Evolutionary conservation across 2,888 invertebrate species (phyloP).

Genomic region (Timema podura): DNA sequence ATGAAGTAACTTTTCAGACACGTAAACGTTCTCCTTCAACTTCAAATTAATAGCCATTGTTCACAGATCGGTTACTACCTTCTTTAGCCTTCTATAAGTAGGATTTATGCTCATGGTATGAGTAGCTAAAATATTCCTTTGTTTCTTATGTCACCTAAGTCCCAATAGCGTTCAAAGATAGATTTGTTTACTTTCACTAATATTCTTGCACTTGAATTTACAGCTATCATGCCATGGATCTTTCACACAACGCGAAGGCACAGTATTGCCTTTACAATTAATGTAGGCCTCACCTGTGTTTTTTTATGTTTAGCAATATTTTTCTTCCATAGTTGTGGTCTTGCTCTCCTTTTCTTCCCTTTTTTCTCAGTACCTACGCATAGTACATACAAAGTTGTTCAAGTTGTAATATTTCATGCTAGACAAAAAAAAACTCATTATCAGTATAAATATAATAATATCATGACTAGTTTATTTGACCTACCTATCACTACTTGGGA

Average conservation of each 20-base stretch:
- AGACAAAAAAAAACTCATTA: no score
- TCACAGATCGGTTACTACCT: slow-evolving; percentile 8
- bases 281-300: background rate
- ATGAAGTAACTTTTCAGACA: slow-evolving; percentile 31
- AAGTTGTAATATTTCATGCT: no score
- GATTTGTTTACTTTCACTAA: background rate
- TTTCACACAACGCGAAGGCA: background rate
- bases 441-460: no score
- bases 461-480: no score
- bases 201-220: slow-evolving; percentile 1
- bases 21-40: slow-evolving; percentile 21
- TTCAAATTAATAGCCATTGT: slow-evolving; percentile 30
- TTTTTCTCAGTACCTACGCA: background rate
- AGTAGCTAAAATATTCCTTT: background rate
- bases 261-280: background rate
- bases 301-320: background rate
- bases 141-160: background rate
- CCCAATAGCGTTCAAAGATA: background rate
- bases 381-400: no score
- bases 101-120: slow-evolving; percentile 14
- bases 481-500: no score
- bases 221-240: background rate
- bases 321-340: background rate
- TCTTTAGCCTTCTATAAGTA: slow-evolving; percentile 3
- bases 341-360: background rate